Evolutionary conservation across 2,888 invertebrate genomes (phyloP).

Genomic region (Lagria hirta): DNA sequence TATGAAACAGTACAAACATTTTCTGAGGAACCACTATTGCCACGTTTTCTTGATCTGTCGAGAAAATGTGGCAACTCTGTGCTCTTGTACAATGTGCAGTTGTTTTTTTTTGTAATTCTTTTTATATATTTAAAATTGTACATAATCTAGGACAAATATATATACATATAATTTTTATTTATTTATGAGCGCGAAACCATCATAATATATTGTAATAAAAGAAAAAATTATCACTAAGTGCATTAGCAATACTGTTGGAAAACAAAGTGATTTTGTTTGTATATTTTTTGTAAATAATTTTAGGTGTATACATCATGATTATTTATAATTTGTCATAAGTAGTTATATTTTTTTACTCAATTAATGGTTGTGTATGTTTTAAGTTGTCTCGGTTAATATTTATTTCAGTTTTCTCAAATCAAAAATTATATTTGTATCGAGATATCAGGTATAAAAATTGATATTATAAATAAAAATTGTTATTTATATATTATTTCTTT

Average conservation of each 20-base stretch:
- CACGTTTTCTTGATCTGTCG: too few relatives aligned
- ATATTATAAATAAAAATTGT: slow-evolving; percentile 11
- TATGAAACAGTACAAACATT: slow-evolving; percentile 35
- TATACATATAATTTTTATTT: slow-evolving; percentile 19
- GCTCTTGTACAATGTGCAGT: slow-evolving; percentile 31
- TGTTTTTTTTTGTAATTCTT: slow-evolving; percentile 25
- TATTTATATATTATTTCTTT: too few relatives aligned
- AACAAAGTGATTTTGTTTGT: slow-evolving; percentile 17
- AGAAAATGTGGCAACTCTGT: slow-evolving; percentile 24
- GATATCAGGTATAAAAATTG: slow-evolving; percentile 19
- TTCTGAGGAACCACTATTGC: too few relatives aligned
- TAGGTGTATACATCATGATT: slow-evolving; percentile 22
- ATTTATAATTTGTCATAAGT: slow-evolving; percentile 27
- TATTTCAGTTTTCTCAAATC: slow-evolving; percentile 13
- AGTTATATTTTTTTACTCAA: slow-evolving; percentile 33
- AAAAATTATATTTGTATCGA: slow-evolving; percentile 16
- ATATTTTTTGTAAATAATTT: slow-evolving; percentile 27
- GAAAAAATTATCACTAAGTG: slow-evolving; percentile 40
- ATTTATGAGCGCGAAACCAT: slow-evolving; percentile 18
- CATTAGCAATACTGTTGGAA: slow-evolving; percentile 40
- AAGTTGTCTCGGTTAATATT: slow-evolving; percentile 12
- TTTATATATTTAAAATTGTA: slow-evolving; percentile 17
- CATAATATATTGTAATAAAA: slow-evolving; percentile 32
- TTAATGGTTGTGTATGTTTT: slow-evolving; percentile 29
- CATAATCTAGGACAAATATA: slow-evolving; percentile 20